A percentile compares a stretch with the other conserved stretches of the same genome.
phyloP scores from a whole-genome alignment of 1,140 invertebrate genomes.

The Globodera rostochiensis region DNA sequence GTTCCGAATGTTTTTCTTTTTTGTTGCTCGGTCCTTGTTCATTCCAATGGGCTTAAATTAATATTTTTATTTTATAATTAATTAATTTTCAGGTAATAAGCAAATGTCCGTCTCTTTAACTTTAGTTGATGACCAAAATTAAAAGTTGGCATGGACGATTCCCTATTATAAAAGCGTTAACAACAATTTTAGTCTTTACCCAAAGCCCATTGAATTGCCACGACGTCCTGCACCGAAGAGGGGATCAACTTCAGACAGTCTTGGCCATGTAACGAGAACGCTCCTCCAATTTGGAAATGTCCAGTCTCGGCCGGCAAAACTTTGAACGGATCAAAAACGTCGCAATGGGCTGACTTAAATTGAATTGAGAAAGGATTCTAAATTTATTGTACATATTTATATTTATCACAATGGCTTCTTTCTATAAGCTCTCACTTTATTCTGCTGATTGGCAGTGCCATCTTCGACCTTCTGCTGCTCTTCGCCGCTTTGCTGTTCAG shows the following conservation, averaged over 20 bases:
- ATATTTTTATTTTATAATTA: background rate
- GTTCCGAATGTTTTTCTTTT: background rate
- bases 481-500: background rate
- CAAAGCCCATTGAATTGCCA: conserved; percentile 63
- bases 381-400: background rate
- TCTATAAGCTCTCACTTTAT: background rate
- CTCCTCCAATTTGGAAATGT: conserved; percentile 54
- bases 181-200: background rate
- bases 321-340: conserved; percentile 61
- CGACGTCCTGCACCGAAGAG: conserved; percentile 61
- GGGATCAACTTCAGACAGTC: conserved; percentile 53
- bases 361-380: background rate
- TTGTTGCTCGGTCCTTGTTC: conserved; percentile 21
- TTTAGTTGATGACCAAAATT: too few species aligned
- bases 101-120: too few species aligned
- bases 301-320: conserved; percentile 52
- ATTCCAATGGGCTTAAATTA: conserved; percentile 43
- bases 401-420: background rate
- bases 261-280: conserved; percentile 56
- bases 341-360: conserved; percentile 37
- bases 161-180: too few species aligned
- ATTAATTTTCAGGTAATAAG: too few species aligned
- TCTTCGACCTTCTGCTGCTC: background rate
- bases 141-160: too few species aligned
- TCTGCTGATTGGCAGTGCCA: background rate